phyloP scores from a whole-genome alignment of 2,888 invertebrate species.

The Eilema caniola region DNA sequence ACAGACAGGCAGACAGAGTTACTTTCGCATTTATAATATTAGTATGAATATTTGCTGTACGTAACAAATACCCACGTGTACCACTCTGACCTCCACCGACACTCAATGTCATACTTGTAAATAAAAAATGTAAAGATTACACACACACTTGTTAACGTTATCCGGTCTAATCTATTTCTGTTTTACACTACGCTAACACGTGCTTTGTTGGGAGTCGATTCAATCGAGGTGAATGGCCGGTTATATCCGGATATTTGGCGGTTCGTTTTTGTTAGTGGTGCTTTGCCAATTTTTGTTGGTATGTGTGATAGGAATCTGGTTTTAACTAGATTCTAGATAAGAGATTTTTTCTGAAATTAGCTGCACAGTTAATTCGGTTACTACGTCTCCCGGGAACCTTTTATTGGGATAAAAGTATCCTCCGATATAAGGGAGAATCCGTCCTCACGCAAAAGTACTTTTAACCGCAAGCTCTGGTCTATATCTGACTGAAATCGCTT shows the following conservation, averaged over 20 bases:
- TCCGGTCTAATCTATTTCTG: background rate
- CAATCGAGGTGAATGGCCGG: slow-evolving; percentile 7
- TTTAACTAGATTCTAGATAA: slow-evolving; percentile 3
- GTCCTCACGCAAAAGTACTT: background rate
- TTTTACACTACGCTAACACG: slow-evolving; percentile 10
- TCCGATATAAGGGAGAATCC: background rate
- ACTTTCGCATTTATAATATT: too few species aligned
- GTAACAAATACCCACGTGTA: slow-evolving; percentile 5
- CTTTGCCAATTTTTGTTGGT: slow-evolving; percentile 8
- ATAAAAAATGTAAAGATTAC: slow-evolving; percentile 6
- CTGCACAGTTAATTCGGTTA: too few species aligned
- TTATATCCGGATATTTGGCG: slow-evolving; percentile 1
- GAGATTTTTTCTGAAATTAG: too few species aligned
- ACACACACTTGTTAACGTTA: background rate
- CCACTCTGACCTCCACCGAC: slow-evolving; percentile 29
- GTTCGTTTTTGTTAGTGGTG: background rate
- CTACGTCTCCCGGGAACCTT: too few species aligned
- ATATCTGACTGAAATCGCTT: too few species aligned
- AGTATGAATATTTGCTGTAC: background rate
- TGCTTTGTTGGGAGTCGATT: slow-evolving; percentile 3
- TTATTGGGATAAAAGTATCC: background rate
- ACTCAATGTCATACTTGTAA: slow-evolving; percentile 37
- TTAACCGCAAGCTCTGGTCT: background rate
- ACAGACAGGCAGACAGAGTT: too few species aligned
- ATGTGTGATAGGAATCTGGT: slow-evolving; percentile 14